phyloP scores from a whole-genome alignment of 64 coral and sea anemone species.

The Porites australiensis region DNA sequence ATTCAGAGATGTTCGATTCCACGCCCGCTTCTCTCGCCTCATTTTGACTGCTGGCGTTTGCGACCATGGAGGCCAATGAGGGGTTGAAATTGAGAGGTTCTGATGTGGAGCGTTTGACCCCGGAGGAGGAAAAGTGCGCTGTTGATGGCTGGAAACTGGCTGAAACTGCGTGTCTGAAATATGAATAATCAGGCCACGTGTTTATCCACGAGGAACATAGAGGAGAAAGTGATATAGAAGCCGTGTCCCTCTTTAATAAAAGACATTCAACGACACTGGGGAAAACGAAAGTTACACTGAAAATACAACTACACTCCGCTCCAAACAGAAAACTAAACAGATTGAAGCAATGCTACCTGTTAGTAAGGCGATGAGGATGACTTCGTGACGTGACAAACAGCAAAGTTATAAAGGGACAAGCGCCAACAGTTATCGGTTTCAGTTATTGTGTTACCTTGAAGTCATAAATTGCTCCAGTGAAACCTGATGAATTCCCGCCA shows the following conservation, averaged over 20 bases:
- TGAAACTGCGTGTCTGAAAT: conserved; percentile 67
- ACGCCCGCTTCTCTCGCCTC: conserved; percentile 51
- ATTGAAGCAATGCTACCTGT: too few relatives aligned
- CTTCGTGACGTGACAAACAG: too few relatives aligned
- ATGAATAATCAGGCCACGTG: neutral
- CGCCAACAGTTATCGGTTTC: too few relatives aligned
- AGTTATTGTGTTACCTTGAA: conserved; percentile 57
- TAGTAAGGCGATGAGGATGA: too few relatives aligned
- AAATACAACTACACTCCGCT: too few relatives aligned
- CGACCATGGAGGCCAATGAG: conserved; percentile 82
- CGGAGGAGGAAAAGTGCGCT: conserved; percentile 1
- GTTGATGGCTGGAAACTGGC: conserved; percentile 59
- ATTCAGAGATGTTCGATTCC: conserved; percentile 86
- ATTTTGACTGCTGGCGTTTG: conserved; percentile 86
- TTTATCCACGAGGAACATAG: too few relatives aligned
- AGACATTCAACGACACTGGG: too few relatives aligned
- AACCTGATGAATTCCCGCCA: conserved; percentile 89
- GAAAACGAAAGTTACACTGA: too few relatives aligned
- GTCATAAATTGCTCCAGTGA: conserved; percentile 78
- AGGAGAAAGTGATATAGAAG: neutral
- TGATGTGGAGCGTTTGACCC: conserved; percentile 71
- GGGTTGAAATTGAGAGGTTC: conserved; percentile 82
- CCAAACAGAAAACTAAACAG: too few relatives aligned
- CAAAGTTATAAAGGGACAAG: too few relatives aligned
- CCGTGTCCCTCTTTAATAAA: neutral